Evolutionary conservation across 2,888 invertebrate genomes (phyloP).

Genomic region (Drosophila koepferae): DNA sequence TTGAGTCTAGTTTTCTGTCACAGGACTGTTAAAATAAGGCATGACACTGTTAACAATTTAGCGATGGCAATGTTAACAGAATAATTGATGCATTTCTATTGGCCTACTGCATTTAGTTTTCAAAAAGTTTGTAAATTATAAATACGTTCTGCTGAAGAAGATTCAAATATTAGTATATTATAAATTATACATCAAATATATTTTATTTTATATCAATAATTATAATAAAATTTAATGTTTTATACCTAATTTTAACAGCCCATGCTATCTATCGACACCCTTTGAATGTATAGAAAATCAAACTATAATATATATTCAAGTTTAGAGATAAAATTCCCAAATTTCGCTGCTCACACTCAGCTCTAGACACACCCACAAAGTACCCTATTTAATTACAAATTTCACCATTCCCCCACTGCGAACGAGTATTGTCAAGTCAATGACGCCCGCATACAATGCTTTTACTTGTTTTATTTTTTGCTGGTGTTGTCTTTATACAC

Average conservation of each 20-base stretch:
- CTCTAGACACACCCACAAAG: not conserved
- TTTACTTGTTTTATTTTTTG: conserved; percentile 1
- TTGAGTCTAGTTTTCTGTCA: not conserved
- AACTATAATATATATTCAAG: not conserved
- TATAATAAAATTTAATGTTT: not conserved
- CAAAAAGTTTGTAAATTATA: no score
- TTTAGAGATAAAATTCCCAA: not conserved
- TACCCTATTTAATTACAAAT: not conserved
- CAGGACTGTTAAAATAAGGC: not conserved
- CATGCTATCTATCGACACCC: not conserved
- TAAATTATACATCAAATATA: no score
- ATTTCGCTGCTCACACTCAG: no score
- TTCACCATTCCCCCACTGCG: not conserved
- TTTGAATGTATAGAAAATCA: not conserved
- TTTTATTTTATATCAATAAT: not conserved
- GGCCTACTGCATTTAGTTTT: no score
- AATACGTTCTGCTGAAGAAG: not conserved
- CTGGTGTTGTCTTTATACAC: conserved; percentile 43
- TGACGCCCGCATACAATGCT: not conserved
- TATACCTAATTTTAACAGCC: not conserved
- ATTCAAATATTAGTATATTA: no score
- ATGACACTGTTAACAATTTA: not conserved
- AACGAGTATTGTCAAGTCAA: not conserved
- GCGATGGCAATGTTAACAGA: not conserved
- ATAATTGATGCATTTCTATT: not conserved